Conservation (phyloP, 1,140 invertebrate genomes). For the Drosophila chauvacae region DNA sequence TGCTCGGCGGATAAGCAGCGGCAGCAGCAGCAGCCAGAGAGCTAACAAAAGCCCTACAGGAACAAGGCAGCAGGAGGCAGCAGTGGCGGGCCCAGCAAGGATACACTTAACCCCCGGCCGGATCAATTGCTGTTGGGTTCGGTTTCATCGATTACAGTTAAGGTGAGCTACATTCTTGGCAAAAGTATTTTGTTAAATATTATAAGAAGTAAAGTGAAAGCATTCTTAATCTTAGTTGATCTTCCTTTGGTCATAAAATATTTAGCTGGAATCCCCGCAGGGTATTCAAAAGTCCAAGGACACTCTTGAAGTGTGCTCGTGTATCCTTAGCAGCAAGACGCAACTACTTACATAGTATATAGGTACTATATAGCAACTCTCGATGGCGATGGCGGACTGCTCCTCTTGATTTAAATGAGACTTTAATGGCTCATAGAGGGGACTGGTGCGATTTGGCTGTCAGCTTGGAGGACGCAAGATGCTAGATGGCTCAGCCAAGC, state of each 20-base stretch:
- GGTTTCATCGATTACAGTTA: neutral
- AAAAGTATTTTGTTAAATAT: neutral
- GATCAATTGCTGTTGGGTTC: neutral
- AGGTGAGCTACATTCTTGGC: neutral
- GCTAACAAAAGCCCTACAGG: slow-evolving; percentile 15
- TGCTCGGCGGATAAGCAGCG: slow-evolving; percentile 37
- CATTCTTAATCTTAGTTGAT: neutral
- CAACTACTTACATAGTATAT: neutral
- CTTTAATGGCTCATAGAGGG: slow-evolving; percentile 35
- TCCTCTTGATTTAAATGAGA: slow-evolving; percentile 43
- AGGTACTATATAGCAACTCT: slow-evolving; percentile 4
- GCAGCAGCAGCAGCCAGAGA: slow-evolving; percentile 24
- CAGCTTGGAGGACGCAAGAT: neutral
- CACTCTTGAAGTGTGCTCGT: neutral
- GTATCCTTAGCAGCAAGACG: slow-evolving; percentile 2
- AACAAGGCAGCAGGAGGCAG: slow-evolving; percentile 5
- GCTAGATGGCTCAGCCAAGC: neutral
- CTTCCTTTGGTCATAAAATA: neutral
- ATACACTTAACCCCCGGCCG: slow-evolving; percentile 21
- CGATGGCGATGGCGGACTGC: slow-evolving; percentile 15
- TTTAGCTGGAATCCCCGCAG: neutral
- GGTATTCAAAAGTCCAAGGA: slow-evolving; percentile 11
- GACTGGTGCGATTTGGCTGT: slow-evolving; percentile 12
- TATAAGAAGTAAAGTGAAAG: neutral
- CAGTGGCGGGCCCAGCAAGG: neutral